These are phyloP conservation scores for Taenioides sp. DNA, from an alignment of 2,797 vertebrate species.

Conservation along the genomic window DNA sequence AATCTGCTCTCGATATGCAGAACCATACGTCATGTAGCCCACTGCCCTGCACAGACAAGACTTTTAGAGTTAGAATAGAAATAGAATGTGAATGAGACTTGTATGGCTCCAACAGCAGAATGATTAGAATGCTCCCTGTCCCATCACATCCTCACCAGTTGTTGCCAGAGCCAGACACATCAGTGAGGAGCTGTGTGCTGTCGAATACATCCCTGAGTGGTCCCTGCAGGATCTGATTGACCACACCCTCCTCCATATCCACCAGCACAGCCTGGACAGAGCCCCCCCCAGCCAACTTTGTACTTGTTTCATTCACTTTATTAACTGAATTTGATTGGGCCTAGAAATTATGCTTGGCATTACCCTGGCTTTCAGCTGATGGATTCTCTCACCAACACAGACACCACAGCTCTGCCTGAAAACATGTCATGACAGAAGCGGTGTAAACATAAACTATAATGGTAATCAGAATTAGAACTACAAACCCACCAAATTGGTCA, in stretches of 20 bases:
- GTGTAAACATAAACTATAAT: neutral
- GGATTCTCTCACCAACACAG: constrained; percentile 81
- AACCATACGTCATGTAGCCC: constrained; percentile 88
- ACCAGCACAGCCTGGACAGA: constrained; percentile 87
- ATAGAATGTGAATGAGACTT: neutral
- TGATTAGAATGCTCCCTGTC: neutral
- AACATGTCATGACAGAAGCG: constrained; percentile 5
- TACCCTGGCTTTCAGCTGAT: constrained; percentile 91
- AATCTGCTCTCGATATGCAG: constrained; percentile 84
- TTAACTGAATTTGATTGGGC: neutral
- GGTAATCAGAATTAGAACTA: neutral
- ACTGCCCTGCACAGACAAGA: constrained; percentile 81
- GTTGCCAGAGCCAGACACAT: constrained; percentile 97
- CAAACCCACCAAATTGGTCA: constrained; percentile 8
- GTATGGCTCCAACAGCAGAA: neutral
- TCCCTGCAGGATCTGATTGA: constrained; percentile 92
- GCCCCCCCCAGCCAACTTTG: neutral
- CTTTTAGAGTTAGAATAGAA: neutral
- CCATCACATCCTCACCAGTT: constrained; percentile 87
- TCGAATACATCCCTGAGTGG: constrained; percentile 92
- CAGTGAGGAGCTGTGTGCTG: constrained; percentile 92
- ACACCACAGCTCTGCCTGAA: constrained; percentile 65
- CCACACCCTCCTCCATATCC: constrained; percentile 98
- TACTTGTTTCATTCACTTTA: neutral
- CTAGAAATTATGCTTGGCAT: constrained; percentile 36